Percentiles rank a stretch among this genome's conserved stretches.
Evolutionary conservation across 2,113 vertebrate genomes (phyloP).

Genomic region (Origma solitaria): DNA sequence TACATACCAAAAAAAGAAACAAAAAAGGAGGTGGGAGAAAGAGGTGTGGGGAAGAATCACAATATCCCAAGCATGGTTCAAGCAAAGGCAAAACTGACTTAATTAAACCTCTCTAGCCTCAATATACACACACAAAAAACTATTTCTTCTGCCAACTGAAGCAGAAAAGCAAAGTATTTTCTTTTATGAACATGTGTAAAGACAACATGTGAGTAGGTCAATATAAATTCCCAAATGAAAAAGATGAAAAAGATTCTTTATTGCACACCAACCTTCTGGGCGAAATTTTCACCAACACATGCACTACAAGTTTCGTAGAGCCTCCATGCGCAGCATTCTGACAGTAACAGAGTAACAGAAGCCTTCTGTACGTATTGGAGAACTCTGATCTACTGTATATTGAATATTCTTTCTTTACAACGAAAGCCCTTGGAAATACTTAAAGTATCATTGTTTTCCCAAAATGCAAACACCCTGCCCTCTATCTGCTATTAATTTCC

Average conservation of each 20-base stretch:
- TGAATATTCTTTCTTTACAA: background rate
- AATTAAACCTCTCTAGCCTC: background rate
- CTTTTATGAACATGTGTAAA: background rate
- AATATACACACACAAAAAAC: background rate
- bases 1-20: background rate
- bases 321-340: background rate
- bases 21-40: background rate
- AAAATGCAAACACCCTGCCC: background rate
- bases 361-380: background rate
- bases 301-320: background rate
- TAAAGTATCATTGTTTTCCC: background rate
- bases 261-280: background rate
- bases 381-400: background rate
- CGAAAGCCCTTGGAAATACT: background rate
- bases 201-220: background rate
- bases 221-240: background rate
- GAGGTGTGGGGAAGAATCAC: background rate
- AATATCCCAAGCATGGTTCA: background rate
- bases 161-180: background rate
- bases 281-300: background rate
- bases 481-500: background rate
- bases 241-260: background rate
- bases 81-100: background rate
- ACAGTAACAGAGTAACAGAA: background rate
- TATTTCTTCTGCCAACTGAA: background rate